Evolutionary conservation across 2,888 invertebrate genomes (phyloP), one percentile per base, ranked within the genome.

Genomic region (Hoplodrina ambigua): DNA sequence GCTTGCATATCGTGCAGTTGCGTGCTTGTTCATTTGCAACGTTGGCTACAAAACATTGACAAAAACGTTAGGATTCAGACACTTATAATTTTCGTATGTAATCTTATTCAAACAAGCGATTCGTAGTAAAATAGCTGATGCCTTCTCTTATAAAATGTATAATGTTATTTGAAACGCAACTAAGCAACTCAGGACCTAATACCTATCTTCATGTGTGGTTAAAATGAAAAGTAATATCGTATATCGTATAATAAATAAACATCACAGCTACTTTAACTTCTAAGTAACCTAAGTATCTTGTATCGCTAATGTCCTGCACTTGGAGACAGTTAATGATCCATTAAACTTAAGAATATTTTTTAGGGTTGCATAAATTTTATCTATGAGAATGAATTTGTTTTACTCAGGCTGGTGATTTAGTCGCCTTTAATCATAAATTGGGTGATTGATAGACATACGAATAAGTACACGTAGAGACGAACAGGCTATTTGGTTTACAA

Each of bases 221-320:
- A 66, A 63, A 66, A 78, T 76, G 79, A 78, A 72, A 76, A 76
- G 55, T 78, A 67, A 78, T 76, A 78, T 78, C 58, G 65, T 78
- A 72, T 76, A 55, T 55, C 73, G 55, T 66, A 52, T 44, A 78
- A 59, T 76, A 78, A 71, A 76, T 73, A 78, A 78, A 78, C 62
- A 78, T 66, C 56, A 37, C 46, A 67, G 79, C 74, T 73, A 53
- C 58, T 78, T 67, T 67, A 65, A 61, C 44, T 58, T 78, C 59
- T 64, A 60, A 50, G 72, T 64, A 77, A 64, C 25, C 33, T 55
- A 76, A 57, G 75, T 75, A 78, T 75, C 72, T 61, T 72, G 72
- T 75, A 59, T 7, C 60, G 70, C 76, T 73, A 76, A 73, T 69
- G 77, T 49, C 52, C n/a, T 13, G 55, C 13, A n/a, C 64, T 63